Percentiles rank a stretch among this genome's conserved stretches.
phyloP scores from a whole-genome alignment of 2,113 vertebrate genomes.

The Daubentonia madagascariensis region DNA sequence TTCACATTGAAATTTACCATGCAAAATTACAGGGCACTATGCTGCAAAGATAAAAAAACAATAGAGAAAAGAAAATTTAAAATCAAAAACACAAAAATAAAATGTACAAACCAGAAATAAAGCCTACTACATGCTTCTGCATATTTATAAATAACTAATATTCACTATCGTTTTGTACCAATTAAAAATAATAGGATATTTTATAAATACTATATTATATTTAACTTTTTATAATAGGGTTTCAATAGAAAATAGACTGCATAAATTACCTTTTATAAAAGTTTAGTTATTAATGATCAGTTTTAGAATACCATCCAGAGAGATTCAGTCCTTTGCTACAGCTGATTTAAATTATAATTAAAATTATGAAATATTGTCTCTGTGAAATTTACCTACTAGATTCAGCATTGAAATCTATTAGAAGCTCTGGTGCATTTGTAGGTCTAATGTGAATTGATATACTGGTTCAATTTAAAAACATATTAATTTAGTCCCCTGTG shows the following conservation, averaged over 20 bases:
- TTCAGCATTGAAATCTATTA: background rate
- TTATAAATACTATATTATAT: background rate
- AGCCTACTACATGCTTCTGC: background rate
- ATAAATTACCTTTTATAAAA: background rate
- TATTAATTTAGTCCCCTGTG: background rate
- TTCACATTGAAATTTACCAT: background rate
- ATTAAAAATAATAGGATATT: background rate
- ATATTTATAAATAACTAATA: background rate
- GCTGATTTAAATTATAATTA: conserved; percentile 22
- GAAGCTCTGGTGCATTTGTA: background rate
- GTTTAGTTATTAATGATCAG: background rate
- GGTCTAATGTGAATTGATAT: background rate
- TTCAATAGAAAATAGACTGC: background rate
- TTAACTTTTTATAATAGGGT: background rate
- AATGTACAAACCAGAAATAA: background rate
- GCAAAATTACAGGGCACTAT: background rate
- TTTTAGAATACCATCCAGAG: background rate
- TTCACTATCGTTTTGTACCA: background rate
- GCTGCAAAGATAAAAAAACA: background rate
- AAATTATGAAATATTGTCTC: background rate
- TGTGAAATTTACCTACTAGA: background rate
- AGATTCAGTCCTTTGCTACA: background rate
- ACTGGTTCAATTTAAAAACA: background rate
- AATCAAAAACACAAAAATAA: background rate
- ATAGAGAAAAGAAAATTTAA: background rate